Evolutionary conservation across 2,888 invertebrate species (phyloP).

Genomic region (Eilema caniola): DNA sequence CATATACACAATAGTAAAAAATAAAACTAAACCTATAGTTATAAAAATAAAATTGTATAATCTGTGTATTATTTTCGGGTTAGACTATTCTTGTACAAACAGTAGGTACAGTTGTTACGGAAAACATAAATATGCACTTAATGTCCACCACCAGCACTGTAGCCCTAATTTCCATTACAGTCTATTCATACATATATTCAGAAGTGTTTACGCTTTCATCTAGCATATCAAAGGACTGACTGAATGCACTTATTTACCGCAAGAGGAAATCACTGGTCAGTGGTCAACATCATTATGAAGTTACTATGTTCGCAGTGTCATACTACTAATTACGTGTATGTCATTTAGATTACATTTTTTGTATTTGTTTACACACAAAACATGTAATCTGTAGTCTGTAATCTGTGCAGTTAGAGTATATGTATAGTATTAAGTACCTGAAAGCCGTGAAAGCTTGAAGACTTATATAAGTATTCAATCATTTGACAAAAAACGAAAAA

Average conservation of each 20-base stretch:
- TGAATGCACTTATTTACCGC: not conserved
- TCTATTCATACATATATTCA: not conserved
- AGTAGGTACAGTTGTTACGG: not conserved
- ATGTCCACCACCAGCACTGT: not conserved
- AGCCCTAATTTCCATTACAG: not conserved
- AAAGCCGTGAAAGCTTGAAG: too few species aligned
- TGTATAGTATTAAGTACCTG: too few species aligned
- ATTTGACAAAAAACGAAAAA: too few species aligned
- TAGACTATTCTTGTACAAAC: too few species aligned
- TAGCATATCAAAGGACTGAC: not conserved
- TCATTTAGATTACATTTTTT: not conserved
- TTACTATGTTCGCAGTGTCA: not conserved
- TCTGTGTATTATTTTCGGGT: too few species aligned
- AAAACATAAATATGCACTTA: not conserved
- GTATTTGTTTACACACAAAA: too few species aligned
- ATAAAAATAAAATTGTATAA: too few species aligned
- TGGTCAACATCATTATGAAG: slow-evolving; percentile 2
- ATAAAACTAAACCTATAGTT: too few species aligned
- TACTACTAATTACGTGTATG: not conserved
- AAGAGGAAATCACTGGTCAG: not conserved
- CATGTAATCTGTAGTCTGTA: too few species aligned
- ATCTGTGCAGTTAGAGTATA: not conserved
- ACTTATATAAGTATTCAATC: too few species aligned
- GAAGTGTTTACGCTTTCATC: not conserved
- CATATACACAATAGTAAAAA: too few species aligned